A percentile compares a stretch with the other conserved stretches of the same genome.
These are phyloP conservation scores for Venturia canescens DNA, from an alignment of 1,140 invertebrate genomes.

Conservation along the genomic window DNA sequence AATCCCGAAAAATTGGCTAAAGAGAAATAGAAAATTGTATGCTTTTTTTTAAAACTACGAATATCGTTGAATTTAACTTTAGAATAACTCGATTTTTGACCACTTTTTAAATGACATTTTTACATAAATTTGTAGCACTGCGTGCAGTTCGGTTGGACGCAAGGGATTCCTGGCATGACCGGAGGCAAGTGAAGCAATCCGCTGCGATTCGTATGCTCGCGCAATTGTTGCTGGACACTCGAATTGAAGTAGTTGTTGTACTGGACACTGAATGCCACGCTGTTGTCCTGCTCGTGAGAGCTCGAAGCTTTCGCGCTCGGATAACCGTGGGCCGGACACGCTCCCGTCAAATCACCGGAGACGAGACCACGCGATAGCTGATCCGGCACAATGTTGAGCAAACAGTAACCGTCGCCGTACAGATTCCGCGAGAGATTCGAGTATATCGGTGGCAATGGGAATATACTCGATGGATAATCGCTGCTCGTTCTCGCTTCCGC, in stretches of 20 bases:
- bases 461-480: slow-evolving; percentile 42
- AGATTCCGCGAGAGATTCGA: slow-evolving; percentile 63
- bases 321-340: slow-evolving; percentile 45
- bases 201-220: slow-evolving; percentile 62
- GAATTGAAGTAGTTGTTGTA: slow-evolving; percentile 67
- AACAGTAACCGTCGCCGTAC: slow-evolving; percentile 66
- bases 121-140: slow-evolving; percentile 70
- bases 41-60: no score
- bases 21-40: no score
- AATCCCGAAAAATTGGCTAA: no score
- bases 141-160: slow-evolving; percentile 71
- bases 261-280: slow-evolving; percentile 60
- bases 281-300: slow-evolving; percentile 56
- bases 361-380: slow-evolving; percentile 53
- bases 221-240: slow-evolving; percentile 61
- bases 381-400: slow-evolving; percentile 68
- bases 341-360: slow-evolving; percentile 6
- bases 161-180: slow-evolving; percentile 68
- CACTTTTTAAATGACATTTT: background rate
- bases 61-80: no score
- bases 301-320: slow-evolving; percentile 45
- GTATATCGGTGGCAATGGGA: slow-evolving; percentile 58
- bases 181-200: slow-evolving; percentile 69
- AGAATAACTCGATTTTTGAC: no score
- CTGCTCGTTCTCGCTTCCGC: slow-evolving; percentile 30